Conservation (phyloP, 2,113 vertebrate species). For the Halcyon malimbica region DNA sequence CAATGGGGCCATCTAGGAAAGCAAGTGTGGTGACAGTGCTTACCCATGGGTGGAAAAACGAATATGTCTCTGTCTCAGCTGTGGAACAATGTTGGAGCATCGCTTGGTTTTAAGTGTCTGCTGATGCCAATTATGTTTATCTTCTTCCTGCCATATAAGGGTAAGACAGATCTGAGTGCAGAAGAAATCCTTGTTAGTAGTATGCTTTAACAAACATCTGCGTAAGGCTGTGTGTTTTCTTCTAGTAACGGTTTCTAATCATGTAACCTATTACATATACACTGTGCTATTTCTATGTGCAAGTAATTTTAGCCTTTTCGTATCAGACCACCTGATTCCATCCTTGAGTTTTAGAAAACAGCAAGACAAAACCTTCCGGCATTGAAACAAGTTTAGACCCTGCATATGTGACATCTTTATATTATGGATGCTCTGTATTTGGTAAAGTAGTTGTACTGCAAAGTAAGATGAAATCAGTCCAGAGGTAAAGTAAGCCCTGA, state of each 20-base stretch:
- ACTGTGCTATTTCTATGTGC: rapidly evolving
- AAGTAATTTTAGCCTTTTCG: rapidly evolving
- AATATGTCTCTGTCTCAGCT: background rate
- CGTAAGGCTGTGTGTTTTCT: background rate
- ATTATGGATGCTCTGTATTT: background rate
- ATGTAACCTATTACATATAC: too few relatives aligned
- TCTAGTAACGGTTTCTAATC: background rate
- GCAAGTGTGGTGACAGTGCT: background rate
- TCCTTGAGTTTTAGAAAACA: background rate
- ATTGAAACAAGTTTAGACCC: background rate
- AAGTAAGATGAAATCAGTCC: background rate
- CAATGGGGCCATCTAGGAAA: background rate
- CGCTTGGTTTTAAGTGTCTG: background rate
- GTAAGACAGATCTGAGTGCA: background rate
- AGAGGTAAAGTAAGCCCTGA: background rate
- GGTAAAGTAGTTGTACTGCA: too few relatives aligned
- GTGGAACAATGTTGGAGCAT: background rate
- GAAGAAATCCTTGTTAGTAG: background rate
- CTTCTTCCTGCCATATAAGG: background rate
- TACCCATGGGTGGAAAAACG: background rate
- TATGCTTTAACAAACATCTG: background rate
- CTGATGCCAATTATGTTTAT: background rate
- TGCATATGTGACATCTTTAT: rapidly evolving
- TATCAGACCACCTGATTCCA: background rate
- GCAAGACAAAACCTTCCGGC: background rate